Base-by-base conservation (phyloP, 1,140 invertebrate genomes). In the Orchestia grillus region DNA sequence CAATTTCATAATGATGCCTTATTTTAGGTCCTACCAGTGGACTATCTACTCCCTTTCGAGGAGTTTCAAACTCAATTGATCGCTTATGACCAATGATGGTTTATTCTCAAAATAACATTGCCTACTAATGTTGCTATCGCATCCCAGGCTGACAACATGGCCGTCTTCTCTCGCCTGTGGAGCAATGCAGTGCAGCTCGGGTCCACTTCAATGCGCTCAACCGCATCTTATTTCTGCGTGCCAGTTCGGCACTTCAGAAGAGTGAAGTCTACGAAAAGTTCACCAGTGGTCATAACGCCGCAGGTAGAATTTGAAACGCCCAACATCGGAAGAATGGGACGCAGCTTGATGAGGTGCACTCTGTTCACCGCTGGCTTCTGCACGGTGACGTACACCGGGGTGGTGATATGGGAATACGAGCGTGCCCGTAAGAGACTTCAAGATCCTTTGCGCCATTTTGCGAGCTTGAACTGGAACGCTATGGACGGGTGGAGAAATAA, bases 361-460 rank as follows among this genome's bases (percentile, higher is more conserved):
- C 44, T 96, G 47, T 97, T 97, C 96, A 95, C 95, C 44, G 87
- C 91, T 57, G 96, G 96, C 11, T 98, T 99, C 97, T 98, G 98
- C 97, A 97, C 98, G 96, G 98, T 98, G 47, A 98, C 98, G 97
- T 98, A 99, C 97, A 97, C 98, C 28, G 98, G 98, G 88, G 98
- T 98, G 97, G 98, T 98, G 42, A 98, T 99, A 96, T 98, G 98
- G 98, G 98, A 99, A 97, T 99, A 99, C 98, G 99, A 99, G 97
- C 98, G 98, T 97, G 98, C 99, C 97, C 97, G 98, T 40, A 97
- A 98, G 97, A 97, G 98, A 11, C 98, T 98, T 96, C 97, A 97
- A 97, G 77, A 95, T 16, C 53, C 94, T 3, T 96, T 96, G 95
- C 88, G 95, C 41, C 43, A 62, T 45, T 97, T 95, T 95, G 95